These are phyloP conservation scores for Chironomus riparius DNA, from an alignment of 2,888 invertebrate genomes.

Conservation along the genomic window DNA sequence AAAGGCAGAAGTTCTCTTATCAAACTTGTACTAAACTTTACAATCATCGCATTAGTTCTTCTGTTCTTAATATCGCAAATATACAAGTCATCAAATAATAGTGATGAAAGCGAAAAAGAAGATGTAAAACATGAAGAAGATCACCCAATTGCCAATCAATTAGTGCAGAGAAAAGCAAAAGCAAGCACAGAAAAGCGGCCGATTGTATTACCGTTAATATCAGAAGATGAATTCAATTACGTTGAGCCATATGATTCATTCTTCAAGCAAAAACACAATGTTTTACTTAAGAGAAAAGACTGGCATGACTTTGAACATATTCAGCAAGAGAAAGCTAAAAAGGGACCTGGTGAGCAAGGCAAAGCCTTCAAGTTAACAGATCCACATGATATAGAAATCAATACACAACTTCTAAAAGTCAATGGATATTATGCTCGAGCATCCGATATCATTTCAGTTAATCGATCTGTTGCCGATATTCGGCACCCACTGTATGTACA, in stretches of 20 bases:
- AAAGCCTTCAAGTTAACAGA: neutral
- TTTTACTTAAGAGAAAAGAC: neutral
- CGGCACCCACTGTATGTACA: neutral
- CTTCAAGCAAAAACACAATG: slow-evolving; percentile 6
- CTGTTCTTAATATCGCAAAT: slow-evolving; percentile 2
- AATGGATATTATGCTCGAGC: slow-evolving; percentile 4
- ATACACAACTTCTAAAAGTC: neutral
- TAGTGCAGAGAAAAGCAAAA: neutral
- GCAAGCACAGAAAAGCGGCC: neutral
- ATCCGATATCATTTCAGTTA: neutral
- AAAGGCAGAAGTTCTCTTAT: slow-evolving; percentile 16
- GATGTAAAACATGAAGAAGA: neutral
- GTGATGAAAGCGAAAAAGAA: neutral
- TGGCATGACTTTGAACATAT: neutral
- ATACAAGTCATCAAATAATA: neutral
- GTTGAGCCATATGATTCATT: neutral
- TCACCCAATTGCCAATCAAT: neutral
- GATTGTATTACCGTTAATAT: neutral
- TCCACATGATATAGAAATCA: neutral
- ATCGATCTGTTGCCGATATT: slow-evolving; percentile 12
- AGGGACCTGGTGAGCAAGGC: slow-evolving; percentile 13
- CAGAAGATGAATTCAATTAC: slow-evolving; percentile 2
- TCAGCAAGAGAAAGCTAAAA: neutral
- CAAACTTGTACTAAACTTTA: neutral
- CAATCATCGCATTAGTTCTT: neutral